Evolutionary conservation across 2,113 vertebrate genomes (phyloP), one percentile per base, ranked within the genome.

Genomic region (Dipodomys merriami): DNA sequence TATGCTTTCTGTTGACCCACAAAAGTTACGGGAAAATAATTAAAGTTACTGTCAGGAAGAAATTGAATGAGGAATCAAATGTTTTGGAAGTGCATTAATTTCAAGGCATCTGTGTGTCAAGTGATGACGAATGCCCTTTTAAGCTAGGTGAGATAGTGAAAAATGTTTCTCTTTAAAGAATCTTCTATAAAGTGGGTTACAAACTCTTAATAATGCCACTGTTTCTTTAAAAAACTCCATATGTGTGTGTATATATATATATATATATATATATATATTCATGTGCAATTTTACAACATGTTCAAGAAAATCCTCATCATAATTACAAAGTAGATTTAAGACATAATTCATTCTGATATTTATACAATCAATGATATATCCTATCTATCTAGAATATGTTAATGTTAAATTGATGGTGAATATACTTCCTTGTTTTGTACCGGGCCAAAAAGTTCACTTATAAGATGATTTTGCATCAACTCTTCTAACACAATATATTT

Each of bases 71-170:
- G 79, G 22, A 85, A 95, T 95, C 33, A 78, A 92, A 95, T 91
- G 92, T 39, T 78, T 86, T 94, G 82, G 57, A 96, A 95, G 64
- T 91, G 72, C 44, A 87, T 96, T 96, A 95, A 84, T 95, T 97
- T 96, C 90, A 84, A 64, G 95, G 72, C 60, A 73, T 93, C 80
- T 93, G 62, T 5, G 19, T 94, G 94, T 97, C 83, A 96, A 91
- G 29, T 73, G 29, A 30, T 97, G 96, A 93, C 93, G 91, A 97
- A 96, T 91, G 84, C 80, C 85, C 72, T 95, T 89, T 91, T 93
- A 95, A 97, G 96, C 67, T 84, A 57, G 69, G 79, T 94, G 72
- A 94, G 71, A 88, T 83, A 87, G 60, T 86, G 85, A 39, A 39
- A 90, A 83, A 89, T 87, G 88, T 95, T 53, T 93, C 44, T 95